Conservation (phyloP, 2,888 invertebrate species). For the Apamea epomidion region DNA sequence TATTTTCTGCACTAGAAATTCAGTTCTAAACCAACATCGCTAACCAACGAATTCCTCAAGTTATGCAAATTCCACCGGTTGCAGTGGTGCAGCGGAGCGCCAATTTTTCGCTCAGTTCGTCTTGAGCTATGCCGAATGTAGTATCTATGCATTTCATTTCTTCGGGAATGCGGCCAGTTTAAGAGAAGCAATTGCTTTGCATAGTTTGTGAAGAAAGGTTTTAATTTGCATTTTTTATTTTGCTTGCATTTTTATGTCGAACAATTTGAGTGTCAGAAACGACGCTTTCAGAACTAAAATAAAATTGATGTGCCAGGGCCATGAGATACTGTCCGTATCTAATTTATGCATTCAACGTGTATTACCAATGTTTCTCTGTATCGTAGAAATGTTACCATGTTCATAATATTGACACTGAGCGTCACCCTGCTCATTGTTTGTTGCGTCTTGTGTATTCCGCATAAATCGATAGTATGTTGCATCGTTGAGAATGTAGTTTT, state of each 20-base stretch:
- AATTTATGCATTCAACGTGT: neutral
- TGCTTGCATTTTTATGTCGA: neutral
- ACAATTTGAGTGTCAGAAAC: neutral
- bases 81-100: slow-evolving; percentile 43
- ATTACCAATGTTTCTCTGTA: neutral
- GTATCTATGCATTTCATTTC: slow-evolving; percentile 28
- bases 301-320: too few relatives aligned
- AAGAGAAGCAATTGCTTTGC: slow-evolving; percentile 23
- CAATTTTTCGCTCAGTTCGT: slow-evolving; percentile 64
- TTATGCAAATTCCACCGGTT: slow-evolving; percentile 22
- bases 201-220: slow-evolving; percentile 12
- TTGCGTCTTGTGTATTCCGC: slow-evolving; percentile 1
- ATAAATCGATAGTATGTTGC: neutral
- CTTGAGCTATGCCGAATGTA: slow-evolving; percentile 40
- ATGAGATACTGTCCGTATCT: too few relatives aligned
- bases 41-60: slow-evolving; percentile 21
- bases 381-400: neutral
- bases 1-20: slow-evolving; percentile 25
- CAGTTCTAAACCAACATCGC: slow-evolving; percentile 2
- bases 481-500: neutral
- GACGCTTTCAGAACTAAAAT: too few relatives aligned
- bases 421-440: neutral
- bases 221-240: neutral
- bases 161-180: slow-evolving; percentile 40
- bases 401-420: slow-evolving; percentile 20